phyloP scores from a whole-genome alignment of 1,140 invertebrate genomes.

The Drosophila mauritiana region DNA sequence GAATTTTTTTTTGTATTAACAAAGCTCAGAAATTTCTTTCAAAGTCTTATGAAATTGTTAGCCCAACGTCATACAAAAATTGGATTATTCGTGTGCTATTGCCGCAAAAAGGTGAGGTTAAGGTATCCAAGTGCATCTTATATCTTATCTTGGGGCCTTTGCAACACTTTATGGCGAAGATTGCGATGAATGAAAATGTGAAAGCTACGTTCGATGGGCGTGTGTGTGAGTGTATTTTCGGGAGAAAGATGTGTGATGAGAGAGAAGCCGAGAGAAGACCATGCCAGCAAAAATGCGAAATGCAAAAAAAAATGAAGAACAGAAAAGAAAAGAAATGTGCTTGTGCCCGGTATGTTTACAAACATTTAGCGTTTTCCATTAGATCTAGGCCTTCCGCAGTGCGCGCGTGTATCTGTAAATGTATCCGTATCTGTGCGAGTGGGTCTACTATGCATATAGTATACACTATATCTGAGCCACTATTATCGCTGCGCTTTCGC shows the following conservation, averaged over 20 bases:
- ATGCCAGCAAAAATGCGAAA: slow-evolving; percentile 48
- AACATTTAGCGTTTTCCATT: slow-evolving; percentile 60
- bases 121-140: not conserved
- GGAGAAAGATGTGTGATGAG: not conserved
- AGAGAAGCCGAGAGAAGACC: slow-evolving; percentile 13
- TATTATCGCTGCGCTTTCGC: slow-evolving; percentile 65
- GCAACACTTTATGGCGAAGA: slow-evolving; percentile 17
- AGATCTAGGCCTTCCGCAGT: slow-evolving; percentile 32
- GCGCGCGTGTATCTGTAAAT: slow-evolving; percentile 4
- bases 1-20: too few relatives aligned
- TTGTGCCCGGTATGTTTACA: slow-evolving; percentile 62
- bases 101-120: not conserved
- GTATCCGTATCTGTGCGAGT: slow-evolving; percentile 12
- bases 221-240: slow-evolving; percentile 7
- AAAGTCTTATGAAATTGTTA: not conserved
- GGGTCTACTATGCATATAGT: not conserved
- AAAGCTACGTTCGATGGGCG: slow-evolving; percentile 47
- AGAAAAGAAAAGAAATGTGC: slow-evolving; percentile 35
- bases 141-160: not conserved
- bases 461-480: slow-evolving; percentile 10
- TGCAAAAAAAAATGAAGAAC: slow-evolving; percentile 44
- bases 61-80: too few relatives aligned
- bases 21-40: not conserved
- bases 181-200: slow-evolving; percentile 67
- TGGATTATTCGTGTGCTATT: not conserved